These are phyloP conservation scores for Rhyacichthys aspro DNA, from an alignment of 2,797 vertebrate species.

Conservation along the genomic window DNA sequence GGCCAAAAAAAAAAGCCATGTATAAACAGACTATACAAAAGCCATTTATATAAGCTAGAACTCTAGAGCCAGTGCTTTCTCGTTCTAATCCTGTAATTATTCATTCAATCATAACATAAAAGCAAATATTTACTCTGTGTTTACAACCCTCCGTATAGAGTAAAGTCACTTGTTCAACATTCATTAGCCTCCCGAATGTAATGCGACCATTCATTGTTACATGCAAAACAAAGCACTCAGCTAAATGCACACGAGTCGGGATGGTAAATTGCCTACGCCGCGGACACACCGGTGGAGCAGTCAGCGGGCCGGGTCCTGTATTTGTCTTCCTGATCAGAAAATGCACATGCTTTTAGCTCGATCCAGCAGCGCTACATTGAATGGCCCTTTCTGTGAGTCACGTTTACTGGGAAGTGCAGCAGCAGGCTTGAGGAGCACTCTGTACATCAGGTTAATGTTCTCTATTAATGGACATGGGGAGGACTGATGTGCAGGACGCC, in stretches of 20 bases:
- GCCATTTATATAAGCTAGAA: no score
- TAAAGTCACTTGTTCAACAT: slow-evolving; percentile 24
- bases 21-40: no score
- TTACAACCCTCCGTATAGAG: not conserved
- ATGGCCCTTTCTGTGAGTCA: slow-evolving; percentile 75
- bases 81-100: not conserved
- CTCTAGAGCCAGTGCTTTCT: no score
- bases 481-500: slow-evolving; percentile 78
- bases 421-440: slow-evolving; percentile 78
- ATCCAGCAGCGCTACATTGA: slow-evolving; percentile 59
- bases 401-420: slow-evolving; percentile 80
- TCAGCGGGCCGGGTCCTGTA: slow-evolving; percentile 32
- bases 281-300: slow-evolving; percentile 41
- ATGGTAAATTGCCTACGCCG: slow-evolving; percentile 57
- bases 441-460: slow-evolving; percentile 87
- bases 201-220: slow-evolving; percentile 59
- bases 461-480: slow-evolving; percentile 82
- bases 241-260: slow-evolving; percentile 47
- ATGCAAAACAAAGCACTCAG: slow-evolving; percentile 66
- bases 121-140: not conserved
- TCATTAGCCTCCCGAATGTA: slow-evolving; percentile 52
- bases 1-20: no score
- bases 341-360: slow-evolving; percentile 71
- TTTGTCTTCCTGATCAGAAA: slow-evolving; percentile 69
- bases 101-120: not conserved